Evolutionary conservation across 1,140 invertebrate genomes (phyloP).

Genomic region (Lucilia sericata): DNA sequence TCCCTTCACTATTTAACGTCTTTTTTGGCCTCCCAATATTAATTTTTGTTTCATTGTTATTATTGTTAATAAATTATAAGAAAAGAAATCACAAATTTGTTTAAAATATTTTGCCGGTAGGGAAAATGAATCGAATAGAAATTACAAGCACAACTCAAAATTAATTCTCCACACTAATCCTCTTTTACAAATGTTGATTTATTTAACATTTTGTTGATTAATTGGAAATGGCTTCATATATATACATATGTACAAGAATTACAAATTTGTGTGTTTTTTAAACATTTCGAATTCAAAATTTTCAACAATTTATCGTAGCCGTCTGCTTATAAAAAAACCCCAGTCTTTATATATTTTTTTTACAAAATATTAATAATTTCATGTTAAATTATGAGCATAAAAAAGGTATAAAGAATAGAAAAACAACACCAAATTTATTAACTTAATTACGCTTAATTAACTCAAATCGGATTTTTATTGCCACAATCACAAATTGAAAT

Average conservation of each 20-base stretch:
- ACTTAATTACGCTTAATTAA: slow-evolving; percentile 41
- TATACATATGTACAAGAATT: too few relatives aligned
- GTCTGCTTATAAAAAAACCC: neutral
- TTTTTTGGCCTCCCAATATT: too few relatives aligned
- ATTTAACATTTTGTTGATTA: slow-evolving; percentile 31
- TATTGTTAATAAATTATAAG: neutral
- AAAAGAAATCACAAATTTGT: too few relatives aligned
- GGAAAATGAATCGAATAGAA: neutral
- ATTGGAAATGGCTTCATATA: slow-evolving; percentile 12
- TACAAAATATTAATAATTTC: slow-evolving; percentile 3
- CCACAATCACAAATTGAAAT: slow-evolving; percentile 40
- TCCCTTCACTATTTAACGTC: too few relatives aligned
- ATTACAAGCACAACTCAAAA: neutral
- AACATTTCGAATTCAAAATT: neutral
- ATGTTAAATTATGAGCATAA: slow-evolving; percentile 22
- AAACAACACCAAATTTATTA: slow-evolving; percentile 33
- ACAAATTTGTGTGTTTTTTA: neutral
- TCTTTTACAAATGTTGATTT: slow-evolving; percentile 32
- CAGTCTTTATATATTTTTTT: neutral
- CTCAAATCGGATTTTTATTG: slow-evolving; percentile 40
- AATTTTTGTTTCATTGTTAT: too few relatives aligned
- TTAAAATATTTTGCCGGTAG: neutral
- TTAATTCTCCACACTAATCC: slow-evolving; percentile 5
- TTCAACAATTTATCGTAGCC: too few relatives aligned
- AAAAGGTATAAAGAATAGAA: neutral